Conservation (phyloP, 2,888 invertebrate species). For the Masnerella sp. region DNA sequence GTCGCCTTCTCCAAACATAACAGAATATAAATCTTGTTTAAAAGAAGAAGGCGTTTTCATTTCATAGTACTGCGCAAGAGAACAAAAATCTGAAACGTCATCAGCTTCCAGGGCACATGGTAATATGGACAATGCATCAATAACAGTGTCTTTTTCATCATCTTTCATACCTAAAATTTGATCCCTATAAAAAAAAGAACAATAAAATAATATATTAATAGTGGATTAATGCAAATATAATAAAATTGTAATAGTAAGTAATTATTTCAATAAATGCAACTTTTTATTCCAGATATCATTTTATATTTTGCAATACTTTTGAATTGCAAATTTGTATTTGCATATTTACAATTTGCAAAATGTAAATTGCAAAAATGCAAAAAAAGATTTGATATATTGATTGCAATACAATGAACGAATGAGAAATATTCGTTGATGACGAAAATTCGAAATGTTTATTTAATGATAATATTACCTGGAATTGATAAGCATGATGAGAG, state of each 20-base stretch:
- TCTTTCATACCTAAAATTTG: conserved; percentile 88
- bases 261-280: too few species aligned
- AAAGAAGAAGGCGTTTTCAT: conserved; percentile 95
- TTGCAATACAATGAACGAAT: too few species aligned
- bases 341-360: too few species aligned
- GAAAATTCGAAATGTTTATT: background rate
- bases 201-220: too few species aligned
- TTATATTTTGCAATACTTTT: too few species aligned
- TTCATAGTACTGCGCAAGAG: conserved; percentile 96
- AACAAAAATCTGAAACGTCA: conserved; percentile 98
- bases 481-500: conserved; percentile 96
- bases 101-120: conserved; percentile 93
- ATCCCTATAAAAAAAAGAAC: conserved; percentile 80
- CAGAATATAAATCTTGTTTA: conserved; percentile 84
- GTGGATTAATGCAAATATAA: too few species aligned
- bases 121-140: conserved; percentile 85
- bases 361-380: too few species aligned
- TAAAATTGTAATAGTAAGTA: too few species aligned
- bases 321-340: too few species aligned
- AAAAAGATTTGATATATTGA: too few species aligned
- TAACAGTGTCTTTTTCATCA: conserved; percentile 84
- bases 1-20: conserved; percentile 79
- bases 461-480: conserved; percentile 81
- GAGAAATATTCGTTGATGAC: too few species aligned
- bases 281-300: too few species aligned